Evolutionary conservation across 2,797 vertebrate genomes (phyloP), one percentile per base, ranked within the genome.

Genomic region (Lutjanus argentimaculatus): DNA sequence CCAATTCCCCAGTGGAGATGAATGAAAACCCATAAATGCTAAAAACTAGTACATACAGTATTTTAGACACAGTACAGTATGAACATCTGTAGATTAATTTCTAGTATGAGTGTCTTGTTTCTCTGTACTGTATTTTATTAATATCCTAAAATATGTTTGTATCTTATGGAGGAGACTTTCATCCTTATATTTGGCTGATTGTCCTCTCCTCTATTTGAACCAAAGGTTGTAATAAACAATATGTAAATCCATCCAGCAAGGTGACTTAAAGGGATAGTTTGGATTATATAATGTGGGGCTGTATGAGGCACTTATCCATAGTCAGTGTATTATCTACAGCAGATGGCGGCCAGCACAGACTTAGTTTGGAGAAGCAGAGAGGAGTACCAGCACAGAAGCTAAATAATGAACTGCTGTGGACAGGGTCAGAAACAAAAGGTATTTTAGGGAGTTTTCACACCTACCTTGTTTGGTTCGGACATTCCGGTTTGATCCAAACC

Each of bases 21-120:
- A 80, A 64, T 78, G 19, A 58, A 62, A 70, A 67, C 12, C 45
- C 59, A 84, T 58, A 61, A 71, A 74, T 52, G 14, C 10, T 43
- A 15, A 56, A 19, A 55, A 36, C 7, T 22, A 58, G 12, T 48
- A 15, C 30, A 73, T 2, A 36, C 30, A 36, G 30, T 36, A 69
- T 63, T 75, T 67, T 17, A 36, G 30, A 11, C 13, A 46, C 1
- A 58, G 36, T 64, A 14, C n/a, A 53, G 36, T 21, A 30, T 19
- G 48, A 56, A 17, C 10, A 68, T 53, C 25, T 62, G 11, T 48
- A 76, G 51, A 75, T 12, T 53, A 6, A 15, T 59, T 58, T 69
- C 6, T 36, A 11, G 7, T 16, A 19, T 25, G 30, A 45, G 8
- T 51, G 66, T 48, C n/a, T 69, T 51, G 66, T 48, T 22, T 69